Base-by-base conservation (phyloP, 2,888 invertebrate genomes). In the Stenurella melanura region DNA sequence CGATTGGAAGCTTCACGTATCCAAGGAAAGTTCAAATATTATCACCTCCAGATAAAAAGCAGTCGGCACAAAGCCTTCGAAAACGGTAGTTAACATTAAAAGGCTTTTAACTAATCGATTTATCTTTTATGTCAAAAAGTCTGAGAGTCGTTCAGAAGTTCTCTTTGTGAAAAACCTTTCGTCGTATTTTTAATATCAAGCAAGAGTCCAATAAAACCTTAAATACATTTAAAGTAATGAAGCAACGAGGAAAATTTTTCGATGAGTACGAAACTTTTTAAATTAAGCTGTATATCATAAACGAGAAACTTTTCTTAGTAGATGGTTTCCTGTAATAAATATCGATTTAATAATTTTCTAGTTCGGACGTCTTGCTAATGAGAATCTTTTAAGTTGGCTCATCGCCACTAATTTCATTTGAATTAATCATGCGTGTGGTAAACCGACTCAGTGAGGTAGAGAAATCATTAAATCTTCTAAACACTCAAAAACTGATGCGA, bases 21-120 rank as follows among this genome's bases (percentile, higher is more conserved):
- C n/a, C 15, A n/a, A 0, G n/a, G 15, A 50, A 50, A 50, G 50
- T 50, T 50, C 50, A 50, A 50, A 50, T 50, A 50, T 50, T 50
- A 50, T 50, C 50, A 50, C 50, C 50, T 50, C n/a, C 19, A 58
- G 58, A 58, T 21, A 19, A 19, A 63, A 63, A 11, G n/a, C 61
- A 63, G 30, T 63, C 34, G n/a, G n/a, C 34, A n/a, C n/a, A 18
- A n/a, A 17, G 17, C 34, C 12, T 19, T 5, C 11, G 12, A 54
- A 67, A 54, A 50, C 15, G 19, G 50, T 19, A 38, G 50, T 56
- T 57, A 34, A 58, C 69, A 69, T 69, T 69, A 69, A 58, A 69
- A 69, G 57, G 38, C 69, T 69, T 69, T 69, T 69, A 69, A 58
- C 34, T 57, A 58, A 69, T 69, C 69, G 69, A 69, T 69, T 50